These are phyloP conservation scores for Saccopteryx leptura DNA, from an alignment of 2,113 vertebrate genomes.

Conservation along the genomic window DNA sequence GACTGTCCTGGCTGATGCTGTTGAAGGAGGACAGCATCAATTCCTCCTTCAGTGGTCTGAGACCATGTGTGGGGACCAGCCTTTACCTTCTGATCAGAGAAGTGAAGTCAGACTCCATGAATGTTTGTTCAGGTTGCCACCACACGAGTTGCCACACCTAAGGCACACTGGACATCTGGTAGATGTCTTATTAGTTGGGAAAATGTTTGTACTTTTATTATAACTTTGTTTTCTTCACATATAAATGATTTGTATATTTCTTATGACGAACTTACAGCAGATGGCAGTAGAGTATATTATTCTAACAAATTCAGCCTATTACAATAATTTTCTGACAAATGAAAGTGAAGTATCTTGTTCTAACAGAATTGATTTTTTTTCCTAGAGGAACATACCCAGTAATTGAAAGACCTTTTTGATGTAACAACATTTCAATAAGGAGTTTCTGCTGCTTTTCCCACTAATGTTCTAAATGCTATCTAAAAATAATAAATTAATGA, in stretches of 20 bases:
- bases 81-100: background rate
- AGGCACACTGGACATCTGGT: too few species aligned
- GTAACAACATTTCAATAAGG: background rate
- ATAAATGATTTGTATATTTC: background rate
- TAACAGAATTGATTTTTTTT: slow-evolving; percentile 15
- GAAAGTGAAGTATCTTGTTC: slow-evolving; percentile 6
- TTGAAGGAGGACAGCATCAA: background rate
- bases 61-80: background rate
- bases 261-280: background rate
- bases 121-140: background rate
- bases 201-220: background rate
- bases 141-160: background rate
- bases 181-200: background rate
- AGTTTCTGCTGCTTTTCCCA: slow-evolving; percentile 14
- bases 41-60: background rate
- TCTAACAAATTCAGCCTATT: background rate
- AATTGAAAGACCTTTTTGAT: slow-evolving; percentile 38
- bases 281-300: background rate
- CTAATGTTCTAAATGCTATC: background rate
- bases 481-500: slow-evolving; percentile 49
- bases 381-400: background rate
- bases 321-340: slow-evolving; percentile 52
- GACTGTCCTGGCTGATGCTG: background rate
- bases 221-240: background rate
- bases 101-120: background rate